phyloP scores from a whole-genome alignment of 2,888 invertebrate species.

The Eulithis prunata region DNA sequence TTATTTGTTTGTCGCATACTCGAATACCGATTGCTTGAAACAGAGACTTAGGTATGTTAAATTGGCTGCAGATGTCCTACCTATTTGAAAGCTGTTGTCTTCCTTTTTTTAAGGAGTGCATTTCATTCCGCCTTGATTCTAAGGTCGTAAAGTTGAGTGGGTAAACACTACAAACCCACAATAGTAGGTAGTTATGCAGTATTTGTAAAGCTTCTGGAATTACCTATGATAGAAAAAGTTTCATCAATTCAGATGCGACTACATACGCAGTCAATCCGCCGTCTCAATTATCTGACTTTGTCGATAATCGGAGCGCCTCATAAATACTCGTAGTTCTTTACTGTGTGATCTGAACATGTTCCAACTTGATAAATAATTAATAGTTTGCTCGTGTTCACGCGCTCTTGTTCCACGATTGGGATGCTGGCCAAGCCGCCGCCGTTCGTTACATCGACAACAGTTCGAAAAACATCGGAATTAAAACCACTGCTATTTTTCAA shows the following conservation, averaged over 20 bases:
- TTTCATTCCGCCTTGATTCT: too few species aligned
- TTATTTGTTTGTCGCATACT: slow-evolving; percentile 33
- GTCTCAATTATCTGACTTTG: not conserved
- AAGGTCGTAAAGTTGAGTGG: too few species aligned
- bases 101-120: too few species aligned
- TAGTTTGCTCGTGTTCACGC: slow-evolving; percentile 37
- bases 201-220: too few species aligned
- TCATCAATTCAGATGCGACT: too few species aligned
- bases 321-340: not conserved
- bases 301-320: slow-evolving; percentile 2
- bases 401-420: slow-evolving; percentile 42
- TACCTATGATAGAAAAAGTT: too few species aligned
- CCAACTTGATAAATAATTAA: slow-evolving; percentile 29
- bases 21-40: slow-evolving; percentile 21
- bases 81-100: not conserved
- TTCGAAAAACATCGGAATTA: slow-evolving; percentile 35
- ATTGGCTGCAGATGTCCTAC: not conserved
- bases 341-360: slow-evolving; percentile 1
- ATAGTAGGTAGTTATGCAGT: too few species aligned
- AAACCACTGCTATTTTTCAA: slow-evolving; percentile 34
- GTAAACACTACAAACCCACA: too few species aligned
- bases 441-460: slow-evolving; percentile 25
- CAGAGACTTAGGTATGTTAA: not conserved
- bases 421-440: slow-evolving; percentile 43
- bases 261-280: not conserved